Base-by-base conservation (phyloP, 2,888 invertebrate genomes). In the Drosophila hamatofila region DNA sequence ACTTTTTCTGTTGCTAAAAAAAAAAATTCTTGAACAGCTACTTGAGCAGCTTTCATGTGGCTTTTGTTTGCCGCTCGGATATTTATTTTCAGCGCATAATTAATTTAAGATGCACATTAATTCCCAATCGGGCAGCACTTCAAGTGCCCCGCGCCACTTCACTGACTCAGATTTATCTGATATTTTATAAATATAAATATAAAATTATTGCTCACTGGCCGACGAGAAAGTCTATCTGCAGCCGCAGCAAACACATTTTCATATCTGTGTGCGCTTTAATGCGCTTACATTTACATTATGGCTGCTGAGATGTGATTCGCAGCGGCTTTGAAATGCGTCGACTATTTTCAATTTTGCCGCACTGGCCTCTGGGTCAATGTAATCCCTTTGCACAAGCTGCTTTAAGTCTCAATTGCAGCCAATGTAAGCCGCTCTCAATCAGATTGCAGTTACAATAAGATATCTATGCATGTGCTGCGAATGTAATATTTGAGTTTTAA, bases 31-130 rank as follows among this genome's bases (percentile, higher is more conserved):
- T 49, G 52, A 72, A 52, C 82, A 48, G 85, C 81, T 84, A 81
- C 81, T 84, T 73, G 81, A 81, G 68, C 81, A 64, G 75, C 87
- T 86, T 86, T 86, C 41, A 30, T 72, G 66, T 64, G 62, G 54
- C 60, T 76, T 79, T 67, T 79, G 81, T 84, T 81, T 69, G 83
- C 72, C 78, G 70, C 73, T 76, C 61, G 69, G 52, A 37, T 48
- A 68, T 77, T 78, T 77, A 76, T 88, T 84, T 81, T 88, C 83
- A 72, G 60, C 82, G 80, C 83, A 88, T 83, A 83, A 83, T 83
- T 83, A 83, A 88, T 83, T 88, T 83, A 68, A 85, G 79, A 81
- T 84, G 83, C 83, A 83, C 81, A 75, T 73, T 69, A 67, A 81
- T 76, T 56, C 71, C 75, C 52, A 79, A 75, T 76, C 79, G 81